Evolutionary conservation across 2,797 vertebrate species (phyloP).

Genomic region (Aselliscus stoliczkanus): DNA sequence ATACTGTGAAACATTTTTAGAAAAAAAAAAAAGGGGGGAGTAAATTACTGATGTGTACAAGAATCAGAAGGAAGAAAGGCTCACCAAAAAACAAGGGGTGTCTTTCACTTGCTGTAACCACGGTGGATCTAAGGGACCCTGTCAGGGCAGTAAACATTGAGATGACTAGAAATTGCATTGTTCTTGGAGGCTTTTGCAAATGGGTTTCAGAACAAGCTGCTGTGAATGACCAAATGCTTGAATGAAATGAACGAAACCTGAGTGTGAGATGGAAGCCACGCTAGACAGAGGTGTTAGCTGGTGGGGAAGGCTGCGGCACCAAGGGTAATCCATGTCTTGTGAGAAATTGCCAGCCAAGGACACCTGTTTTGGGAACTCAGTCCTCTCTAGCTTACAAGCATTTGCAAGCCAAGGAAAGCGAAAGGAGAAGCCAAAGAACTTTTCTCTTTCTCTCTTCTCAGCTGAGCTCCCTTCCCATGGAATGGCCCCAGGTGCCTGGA

Average conservation of each 20-base stretch:
- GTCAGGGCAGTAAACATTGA: too few species aligned
- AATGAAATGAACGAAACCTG: neutral
- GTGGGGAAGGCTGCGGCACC: rapidly evolving
- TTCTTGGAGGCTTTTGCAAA: neutral
- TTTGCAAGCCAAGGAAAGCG: neutral
- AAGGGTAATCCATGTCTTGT: rapidly evolving
- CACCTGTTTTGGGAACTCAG: rapidly evolving
- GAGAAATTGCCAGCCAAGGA: neutral
- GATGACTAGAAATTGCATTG: neutral
- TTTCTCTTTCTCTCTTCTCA: too few species aligned
- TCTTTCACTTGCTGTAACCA: neutral
- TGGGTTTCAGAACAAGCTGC: neutral
- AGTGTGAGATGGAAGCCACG: neutral
- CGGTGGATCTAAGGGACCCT: neutral
- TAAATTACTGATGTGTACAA: neutral
- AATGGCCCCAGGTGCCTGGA: neutral
- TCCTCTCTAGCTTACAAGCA: neutral
- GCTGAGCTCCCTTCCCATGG: rapidly evolving
- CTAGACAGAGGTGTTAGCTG: rapidly evolving
- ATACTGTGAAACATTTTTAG: conserved; percentile 2
- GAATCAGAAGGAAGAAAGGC: neutral
- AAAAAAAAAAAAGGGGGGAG: neutral
- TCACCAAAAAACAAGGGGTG: neutral
- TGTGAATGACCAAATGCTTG: too few species aligned
- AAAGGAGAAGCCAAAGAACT: rapidly evolving